These are phyloP conservation scores for Zeuzera pyrina DNA, from an alignment of 2,888 invertebrate species.

Conservation along the genomic window DNA sequence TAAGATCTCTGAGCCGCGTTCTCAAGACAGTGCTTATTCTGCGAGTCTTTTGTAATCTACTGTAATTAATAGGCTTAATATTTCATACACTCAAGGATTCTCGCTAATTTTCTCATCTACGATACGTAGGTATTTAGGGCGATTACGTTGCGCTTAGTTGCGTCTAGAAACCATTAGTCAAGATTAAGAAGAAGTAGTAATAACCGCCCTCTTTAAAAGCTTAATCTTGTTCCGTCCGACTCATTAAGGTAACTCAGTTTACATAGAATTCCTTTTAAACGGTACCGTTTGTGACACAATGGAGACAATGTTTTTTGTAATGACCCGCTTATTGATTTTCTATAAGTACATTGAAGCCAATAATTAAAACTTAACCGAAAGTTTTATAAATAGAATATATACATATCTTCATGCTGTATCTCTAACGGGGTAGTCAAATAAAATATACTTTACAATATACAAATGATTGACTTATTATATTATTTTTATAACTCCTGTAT, in stretches of 20 bases:
- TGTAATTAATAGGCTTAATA: slow-evolving; percentile 59
- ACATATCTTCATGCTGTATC: too few species aligned
- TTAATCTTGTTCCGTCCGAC: slow-evolving; percentile 28
- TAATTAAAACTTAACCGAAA: too few species aligned
- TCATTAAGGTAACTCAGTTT: slow-evolving; percentile 34
- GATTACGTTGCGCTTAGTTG: slow-evolving; percentile 31
- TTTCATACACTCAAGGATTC: slow-evolving; percentile 53
- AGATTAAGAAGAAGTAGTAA: slow-evolving; percentile 37
- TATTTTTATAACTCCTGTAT: too few species aligned
- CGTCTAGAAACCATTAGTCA: slow-evolving; percentile 31
- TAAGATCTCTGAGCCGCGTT: slow-evolving; percentile 35
- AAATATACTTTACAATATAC: too few species aligned
- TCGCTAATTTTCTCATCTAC: slow-evolving; percentile 41
- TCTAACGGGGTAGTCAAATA: too few species aligned
- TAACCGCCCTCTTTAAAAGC: slow-evolving; percentile 31
- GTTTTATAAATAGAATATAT: too few species aligned
- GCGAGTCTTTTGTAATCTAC: slow-evolving; percentile 47
- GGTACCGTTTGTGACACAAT: too few species aligned
- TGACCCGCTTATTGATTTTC: too few species aligned
- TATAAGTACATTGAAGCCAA: too few species aligned
- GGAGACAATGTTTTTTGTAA: too few species aligned
- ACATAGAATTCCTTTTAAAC: slow-evolving; percentile 34
- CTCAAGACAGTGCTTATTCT: slow-evolving; percentile 38
- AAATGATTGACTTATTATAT: too few species aligned
- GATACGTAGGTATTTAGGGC: slow-evolving; percentile 30